Conservation (phyloP, 2,888 invertebrate species). For the Xanthia togata region DNA sequence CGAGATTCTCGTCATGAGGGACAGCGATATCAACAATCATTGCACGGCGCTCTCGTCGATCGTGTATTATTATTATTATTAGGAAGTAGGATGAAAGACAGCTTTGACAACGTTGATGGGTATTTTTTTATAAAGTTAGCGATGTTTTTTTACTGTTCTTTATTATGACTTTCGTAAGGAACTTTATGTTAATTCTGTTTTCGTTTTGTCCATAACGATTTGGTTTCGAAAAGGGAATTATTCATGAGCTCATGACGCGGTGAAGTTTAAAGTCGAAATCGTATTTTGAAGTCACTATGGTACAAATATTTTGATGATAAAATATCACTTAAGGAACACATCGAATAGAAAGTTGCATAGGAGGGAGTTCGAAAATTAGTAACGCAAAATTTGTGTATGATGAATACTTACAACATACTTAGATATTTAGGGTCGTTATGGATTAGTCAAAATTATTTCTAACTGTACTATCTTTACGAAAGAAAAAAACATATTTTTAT, state of each 20-base stretch:
- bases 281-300: not conserved
- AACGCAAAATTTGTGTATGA: not conserved
- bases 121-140: conserved; percentile 12
- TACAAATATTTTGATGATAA: conserved; percentile 1
- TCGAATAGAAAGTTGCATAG: not conserved
- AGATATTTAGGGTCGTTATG: not conserved
- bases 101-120: conserved; percentile 24
- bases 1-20: too few species aligned
- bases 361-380: not conserved
- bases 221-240: conserved; percentile 19
- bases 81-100: not conserved
- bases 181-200: conserved; percentile 41
- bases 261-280: not conserved
- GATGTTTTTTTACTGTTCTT: conserved; percentile 25
- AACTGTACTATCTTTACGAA: not conserved
- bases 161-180: conserved; percentile 26
- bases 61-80: too few species aligned
- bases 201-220: conserved; percentile 21
- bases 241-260: conserved; percentile 10
- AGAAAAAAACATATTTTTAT: not conserved
- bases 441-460: not conserved
- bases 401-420: not conserved
- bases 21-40: too few species aligned
- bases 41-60: too few species aligned
- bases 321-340: not conserved